Evolutionary conservation across 1,140 invertebrate species (phyloP).

Genomic region (Apis laboriosa): DNA sequence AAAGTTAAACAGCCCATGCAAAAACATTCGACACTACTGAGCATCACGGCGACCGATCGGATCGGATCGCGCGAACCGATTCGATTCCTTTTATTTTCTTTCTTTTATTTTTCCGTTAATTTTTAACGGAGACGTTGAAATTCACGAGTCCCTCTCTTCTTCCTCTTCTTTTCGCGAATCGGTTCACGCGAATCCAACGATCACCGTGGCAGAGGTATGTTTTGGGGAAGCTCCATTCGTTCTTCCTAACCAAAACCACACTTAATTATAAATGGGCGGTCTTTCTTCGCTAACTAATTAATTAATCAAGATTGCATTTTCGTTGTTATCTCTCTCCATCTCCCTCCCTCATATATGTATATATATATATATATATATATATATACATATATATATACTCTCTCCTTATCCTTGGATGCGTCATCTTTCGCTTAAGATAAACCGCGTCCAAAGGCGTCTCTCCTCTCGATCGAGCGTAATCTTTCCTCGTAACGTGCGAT

Average conservation of each 20-base stretch:
- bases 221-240: slow-evolving; percentile 78
- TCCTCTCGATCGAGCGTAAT: slow-evolving; percentile 13
- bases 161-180: neutral
- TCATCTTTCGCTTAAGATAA: slow-evolving; percentile 11
- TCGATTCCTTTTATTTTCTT: neutral
- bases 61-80: slow-evolving; percentile 54
- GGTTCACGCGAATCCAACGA: slow-evolving; percentile 65
- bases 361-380: neutral
- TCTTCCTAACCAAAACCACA: slow-evolving; percentile 77
- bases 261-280: slow-evolving; percentile 52
- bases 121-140: neutral
- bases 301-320: slow-evolving; percentile 3
- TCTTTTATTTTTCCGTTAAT: neutral
- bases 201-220: slow-evolving; percentile 77
- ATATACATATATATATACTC: neutral
- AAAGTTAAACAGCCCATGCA: slow-evolving; percentile 76
- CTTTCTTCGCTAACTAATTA: slow-evolving; percentile 33
- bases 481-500: slow-evolving; percentile 13
- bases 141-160: neutral
- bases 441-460: slow-evolving; percentile 11
- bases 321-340: neutral
- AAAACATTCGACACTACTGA: slow-evolving; percentile 71
- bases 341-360: neutral
- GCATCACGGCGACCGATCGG: slow-evolving; percentile 60
- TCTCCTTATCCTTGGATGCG: slow-evolving; percentile 18